Base-by-base conservation (phyloP, 2,797 vertebrate species). In the Coendou prehensilis region DNA sequence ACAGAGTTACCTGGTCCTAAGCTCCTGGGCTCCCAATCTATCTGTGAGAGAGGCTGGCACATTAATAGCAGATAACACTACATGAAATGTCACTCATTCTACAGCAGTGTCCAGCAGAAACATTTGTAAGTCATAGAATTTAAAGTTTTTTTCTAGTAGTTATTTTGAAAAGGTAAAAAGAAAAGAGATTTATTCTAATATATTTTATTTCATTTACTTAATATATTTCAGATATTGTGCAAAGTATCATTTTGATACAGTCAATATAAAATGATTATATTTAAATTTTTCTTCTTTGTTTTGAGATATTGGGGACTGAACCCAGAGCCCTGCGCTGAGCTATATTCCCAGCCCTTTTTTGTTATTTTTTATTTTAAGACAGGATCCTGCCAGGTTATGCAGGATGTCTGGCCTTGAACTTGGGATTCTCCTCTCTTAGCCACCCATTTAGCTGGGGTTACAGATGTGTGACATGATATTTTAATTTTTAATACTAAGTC, bases 101-200 rank as follows among this genome's bases (percentile, higher is more conserved):
- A 28, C 26, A 86, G 56, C 11, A 52, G 5, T 84, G 17, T 23
- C 17, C 47, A 63, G 5, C 33, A 63, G n/a, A 88, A 80, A 88
- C 9, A 45, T 14, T 63, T 20, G 1, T 56, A 83, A 79, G 7
- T 8, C 28, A 47, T 28, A 86, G 3, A 18, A 80, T 91, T 96
- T 90, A 37, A 61, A 63, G 50, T 83, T n/a, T 78, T 81, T 41
- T 93, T 94, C 47, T 94, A 37, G 17, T 15, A 73, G 26, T 93
- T 22, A 57, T 6, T 50, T 89, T 82, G 18, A 59, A 89, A 73
- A 30, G 8, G 6, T 79, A 52, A 91, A 91, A 79, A 52, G 23
- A 91, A 64, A 64, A 64, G 56, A 73, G 9, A 26, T 45, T 83
- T 52, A 83, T 83, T 96, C 15, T 54, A 73, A 57, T 64, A 63